A percentile compares a stretch with the other conserved stretches of the same genome.
Conservation (phyloP, 2,113 vertebrate species). For the Oryzias celebensis region DNA sequence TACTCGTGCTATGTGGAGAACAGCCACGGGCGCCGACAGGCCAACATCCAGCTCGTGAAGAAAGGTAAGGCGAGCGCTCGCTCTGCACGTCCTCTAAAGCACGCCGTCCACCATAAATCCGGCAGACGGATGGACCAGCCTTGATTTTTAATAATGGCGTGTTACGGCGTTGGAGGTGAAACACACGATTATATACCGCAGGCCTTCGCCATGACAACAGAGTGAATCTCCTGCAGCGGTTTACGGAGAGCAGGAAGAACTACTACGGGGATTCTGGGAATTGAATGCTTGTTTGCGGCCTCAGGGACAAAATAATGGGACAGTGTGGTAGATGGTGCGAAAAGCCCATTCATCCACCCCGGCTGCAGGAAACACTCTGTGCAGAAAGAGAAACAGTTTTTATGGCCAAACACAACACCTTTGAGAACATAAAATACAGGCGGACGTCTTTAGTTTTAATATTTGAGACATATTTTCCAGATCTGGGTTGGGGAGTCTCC, state of each 20-base stretch:
- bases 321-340: slow-evolving; percentile 32
- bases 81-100: background rate
- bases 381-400: slow-evolving; percentile 14
- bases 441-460: slow-evolving; percentile 10
- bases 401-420: too few relatives aligned
- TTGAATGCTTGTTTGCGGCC: slow-evolving; percentile 43
- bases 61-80: slow-evolving; percentile 77
- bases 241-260: slow-evolving; percentile 29
- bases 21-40: slow-evolving; percentile 86
- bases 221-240: slow-evolving; percentile 34
- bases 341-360: slow-evolving; percentile 39
- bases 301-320: slow-evolving; percentile 17
- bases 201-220: slow-evolving; percentile 27
- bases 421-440: too few relatives aligned
- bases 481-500: slow-evolving; percentile 21
- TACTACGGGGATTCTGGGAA: slow-evolving; percentile 39
- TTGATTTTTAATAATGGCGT: slow-evolving; percentile 18
- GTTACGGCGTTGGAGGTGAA: slow-evolving; percentile 24
- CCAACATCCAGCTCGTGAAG: slow-evolving; percentile 86
- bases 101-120: background rate
- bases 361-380: slow-evolving; percentile 38
- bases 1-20: slow-evolving; percentile 96
- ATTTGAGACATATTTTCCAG: slow-evolving; percentile 33
- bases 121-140: background rate
- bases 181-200: slow-evolving; percentile 27